These are phyloP conservation scores for Hypomesus transpacificus DNA, from an alignment of 2,113 vertebrate species.

Conservation along the genomic window DNA sequence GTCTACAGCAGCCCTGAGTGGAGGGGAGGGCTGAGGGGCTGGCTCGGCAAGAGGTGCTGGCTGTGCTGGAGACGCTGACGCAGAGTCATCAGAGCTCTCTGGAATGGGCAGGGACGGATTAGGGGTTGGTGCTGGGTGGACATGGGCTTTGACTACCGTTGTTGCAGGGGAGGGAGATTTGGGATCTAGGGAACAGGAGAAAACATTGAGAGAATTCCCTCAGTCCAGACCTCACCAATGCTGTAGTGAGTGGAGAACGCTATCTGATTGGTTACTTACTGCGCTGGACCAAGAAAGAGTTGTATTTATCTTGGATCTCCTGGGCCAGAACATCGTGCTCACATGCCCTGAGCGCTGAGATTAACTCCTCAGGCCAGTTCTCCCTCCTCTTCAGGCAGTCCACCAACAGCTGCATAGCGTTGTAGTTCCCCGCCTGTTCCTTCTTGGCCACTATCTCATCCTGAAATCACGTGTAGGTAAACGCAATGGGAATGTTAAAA, in stretches of 20 bases:
- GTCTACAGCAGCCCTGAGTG: neutral
- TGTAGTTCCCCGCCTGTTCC: conserved; percentile 48
- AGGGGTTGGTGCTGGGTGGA: conserved; percentile 52
- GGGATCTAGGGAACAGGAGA: conserved; percentile 32
- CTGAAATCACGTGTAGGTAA: conserved; percentile 40
- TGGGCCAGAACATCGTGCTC: conserved; percentile 39
- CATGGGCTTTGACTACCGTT: conserved; percentile 45
- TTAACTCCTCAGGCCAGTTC: conserved; percentile 71
- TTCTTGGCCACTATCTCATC: conserved; percentile 66
- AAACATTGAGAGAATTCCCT: too few relatives aligned
- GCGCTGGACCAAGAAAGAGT: conserved; percentile 37
- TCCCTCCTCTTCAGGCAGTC: conserved; percentile 66
- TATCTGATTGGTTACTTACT: conserved; percentile 45
- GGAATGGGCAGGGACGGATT: conserved; percentile 25
- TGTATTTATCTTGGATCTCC: conserved; percentile 54
- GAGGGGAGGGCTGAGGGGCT: conserved; percentile 13
- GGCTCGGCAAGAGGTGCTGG: conserved; percentile 15
- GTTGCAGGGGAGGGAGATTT: conserved; percentile 33
- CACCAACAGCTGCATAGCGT: conserved; percentile 60
- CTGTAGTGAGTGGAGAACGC: too few relatives aligned
- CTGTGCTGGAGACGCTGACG: conserved; percentile 11
- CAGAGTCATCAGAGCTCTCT: conserved; percentile 17
- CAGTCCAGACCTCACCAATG: too few relatives aligned
- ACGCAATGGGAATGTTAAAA: neutral
- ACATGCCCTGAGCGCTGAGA: conserved; percentile 52